phyloP scores from a whole-genome alignment of 2,888 invertebrate genomes.

The Dendrolimus houi region DNA sequence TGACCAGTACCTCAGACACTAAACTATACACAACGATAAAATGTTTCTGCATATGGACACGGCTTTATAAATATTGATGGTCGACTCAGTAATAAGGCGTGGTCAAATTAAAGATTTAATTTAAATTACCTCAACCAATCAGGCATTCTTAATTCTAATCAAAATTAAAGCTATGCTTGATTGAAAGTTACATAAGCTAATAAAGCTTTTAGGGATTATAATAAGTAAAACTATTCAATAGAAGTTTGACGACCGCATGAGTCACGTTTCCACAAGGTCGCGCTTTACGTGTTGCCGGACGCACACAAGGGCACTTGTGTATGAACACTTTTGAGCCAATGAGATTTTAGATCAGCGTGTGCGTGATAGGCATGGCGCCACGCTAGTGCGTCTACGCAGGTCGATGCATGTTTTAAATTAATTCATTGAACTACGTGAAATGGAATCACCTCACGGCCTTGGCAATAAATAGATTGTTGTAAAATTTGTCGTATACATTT shows the following conservation, averaged over 20 bases:
- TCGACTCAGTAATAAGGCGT: no score
- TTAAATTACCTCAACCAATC: no score
- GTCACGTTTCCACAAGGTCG: constrained; percentile 31
- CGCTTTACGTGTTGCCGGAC: constrained; percentile 2
- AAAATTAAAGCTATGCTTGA: neutral
- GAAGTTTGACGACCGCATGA: constrained; percentile 24
- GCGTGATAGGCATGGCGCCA: constrained; percentile 12
- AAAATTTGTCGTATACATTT: no score
- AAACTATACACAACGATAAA: no score
- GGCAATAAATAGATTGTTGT: no score
- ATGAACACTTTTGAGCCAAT: neutral
- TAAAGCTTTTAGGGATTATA: neutral
- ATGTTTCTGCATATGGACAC: no score
- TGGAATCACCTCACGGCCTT: neutral
- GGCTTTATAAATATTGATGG: no score
- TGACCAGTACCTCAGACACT: no score
- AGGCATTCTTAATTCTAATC: no score
- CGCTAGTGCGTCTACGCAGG: constrained; percentile 15
- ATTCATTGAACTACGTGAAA: neutral
- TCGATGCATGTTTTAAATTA: constrained; percentile 10
- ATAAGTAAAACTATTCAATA: neutral
- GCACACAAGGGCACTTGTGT: neutral
- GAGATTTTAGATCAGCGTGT: constrained; percentile 11
- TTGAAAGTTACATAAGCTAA: neutral
- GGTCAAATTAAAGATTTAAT: no score